phyloP scores from a whole-genome alignment of 2,797 vertebrate genomes.

The Cossypha niveicapilla region DNA sequence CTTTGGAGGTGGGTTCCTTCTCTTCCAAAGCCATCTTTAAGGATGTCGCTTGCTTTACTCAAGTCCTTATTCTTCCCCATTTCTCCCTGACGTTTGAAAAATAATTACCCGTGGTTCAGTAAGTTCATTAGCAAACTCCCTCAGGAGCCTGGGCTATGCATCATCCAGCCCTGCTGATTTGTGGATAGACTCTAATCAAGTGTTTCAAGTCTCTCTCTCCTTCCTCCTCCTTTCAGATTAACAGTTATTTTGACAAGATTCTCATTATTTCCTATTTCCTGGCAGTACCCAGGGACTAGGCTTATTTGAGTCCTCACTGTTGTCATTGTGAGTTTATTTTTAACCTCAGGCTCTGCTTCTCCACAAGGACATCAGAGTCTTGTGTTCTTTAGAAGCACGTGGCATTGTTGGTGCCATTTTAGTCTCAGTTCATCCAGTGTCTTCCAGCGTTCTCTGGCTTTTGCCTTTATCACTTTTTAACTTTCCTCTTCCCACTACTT shows the following conservation, averaged over 20 bases:
- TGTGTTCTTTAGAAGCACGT: background rate
- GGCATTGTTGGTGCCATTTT: background rate
- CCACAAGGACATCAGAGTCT: conserved; percentile 36
- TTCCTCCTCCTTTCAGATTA: conserved; percentile 62
- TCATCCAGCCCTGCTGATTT: conserved; percentile 52
- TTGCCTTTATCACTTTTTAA: background rate
- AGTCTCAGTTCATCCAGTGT: background rate
- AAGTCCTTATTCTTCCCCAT: background rate
- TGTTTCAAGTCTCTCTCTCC: conserved; percentile 46
- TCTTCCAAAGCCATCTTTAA: background rate
- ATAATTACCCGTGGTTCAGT: conserved; percentile 62
- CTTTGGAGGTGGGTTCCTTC: background rate
- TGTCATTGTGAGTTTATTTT: conserved; percentile 62
- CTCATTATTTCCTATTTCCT: conserved; percentile 67
- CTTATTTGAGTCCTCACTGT: conserved; percentile 61
- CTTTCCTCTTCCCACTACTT: background rate
- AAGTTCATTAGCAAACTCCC: conserved; percentile 66
- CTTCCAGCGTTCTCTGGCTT: background rate
- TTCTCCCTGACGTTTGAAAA: conserved; percentile 52
- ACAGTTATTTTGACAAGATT: conserved; percentile 68
- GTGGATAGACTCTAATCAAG: conserved; percentile 52
- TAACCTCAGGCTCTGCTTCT: conserved; percentile 50
- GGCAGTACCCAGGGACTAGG: conserved; percentile 37
- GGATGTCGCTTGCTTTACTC: background rate
- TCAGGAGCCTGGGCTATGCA: conserved; percentile 38